Conservation (phyloP, 2,113 vertebrate genomes). For the Gracilinanus agilis region DNA sequence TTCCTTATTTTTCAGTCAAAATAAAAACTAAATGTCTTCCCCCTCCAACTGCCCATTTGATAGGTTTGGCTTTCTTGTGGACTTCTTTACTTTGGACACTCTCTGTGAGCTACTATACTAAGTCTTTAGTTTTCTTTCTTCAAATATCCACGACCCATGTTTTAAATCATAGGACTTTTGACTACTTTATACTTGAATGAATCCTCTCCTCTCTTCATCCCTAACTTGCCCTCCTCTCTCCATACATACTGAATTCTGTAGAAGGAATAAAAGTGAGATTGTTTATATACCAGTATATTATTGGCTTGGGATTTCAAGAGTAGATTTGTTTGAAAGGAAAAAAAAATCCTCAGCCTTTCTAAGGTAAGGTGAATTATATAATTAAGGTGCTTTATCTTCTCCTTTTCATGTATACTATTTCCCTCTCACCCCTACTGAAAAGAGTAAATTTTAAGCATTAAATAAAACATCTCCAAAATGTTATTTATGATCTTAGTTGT, state of each 20-base stretch:
- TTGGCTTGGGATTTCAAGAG: constrained; percentile 53
- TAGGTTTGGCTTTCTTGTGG: not conserved
- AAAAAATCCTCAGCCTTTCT: constrained; percentile 74
- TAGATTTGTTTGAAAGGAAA: constrained; percentile 59
- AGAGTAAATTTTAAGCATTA: constrained; percentile 62
- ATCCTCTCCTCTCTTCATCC: fast-evolving
- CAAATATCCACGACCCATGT: not conserved
- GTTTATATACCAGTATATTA: constrained; percentile 44
- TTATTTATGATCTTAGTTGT: constrained; percentile 54
- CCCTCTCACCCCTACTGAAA: not conserved
- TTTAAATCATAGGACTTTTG: constrained; percentile 1
- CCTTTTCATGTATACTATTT: constrained; percentile 60
- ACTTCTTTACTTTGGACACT: not conserved
- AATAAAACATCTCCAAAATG: constrained; percentile 40
- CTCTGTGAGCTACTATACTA: not conserved
- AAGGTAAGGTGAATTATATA: constrained; percentile 64
- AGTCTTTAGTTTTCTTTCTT: not conserved
- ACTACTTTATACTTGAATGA: not conserved
- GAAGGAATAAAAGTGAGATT: constrained; percentile 30
- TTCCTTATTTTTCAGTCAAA: not conserved
- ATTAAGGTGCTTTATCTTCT: constrained; percentile 84
- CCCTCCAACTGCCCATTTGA: not conserved
- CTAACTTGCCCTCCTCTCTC: not conserved
- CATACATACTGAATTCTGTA: not conserved
- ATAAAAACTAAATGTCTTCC: not conserved